phyloP scores from a whole-genome alignment of 2,113 vertebrate genomes.

The Ellobius talpinus region DNA sequence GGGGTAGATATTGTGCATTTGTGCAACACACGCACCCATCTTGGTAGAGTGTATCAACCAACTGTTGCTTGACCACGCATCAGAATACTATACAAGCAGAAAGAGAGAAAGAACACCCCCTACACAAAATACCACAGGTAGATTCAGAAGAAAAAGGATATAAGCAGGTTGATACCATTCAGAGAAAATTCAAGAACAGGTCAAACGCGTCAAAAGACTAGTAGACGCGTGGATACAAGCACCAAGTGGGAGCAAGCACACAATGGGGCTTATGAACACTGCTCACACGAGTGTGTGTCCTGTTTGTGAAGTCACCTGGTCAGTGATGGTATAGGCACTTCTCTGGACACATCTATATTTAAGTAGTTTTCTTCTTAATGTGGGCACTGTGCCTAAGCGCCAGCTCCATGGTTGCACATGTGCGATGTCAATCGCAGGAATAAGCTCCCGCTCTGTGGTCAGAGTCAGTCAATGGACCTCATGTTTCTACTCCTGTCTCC shows the following conservation, averaged over 20 bases:
- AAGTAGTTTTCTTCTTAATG: neutral
- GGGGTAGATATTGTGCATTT: neutral
- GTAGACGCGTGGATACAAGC: no score
- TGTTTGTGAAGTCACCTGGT: neutral
- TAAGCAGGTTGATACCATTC: neutral
- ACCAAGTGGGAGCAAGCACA: neutral
- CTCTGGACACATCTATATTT: neutral
- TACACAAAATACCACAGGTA: rapidly evolving
- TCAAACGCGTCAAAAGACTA: neutral
- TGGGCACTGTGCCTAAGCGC: neutral
- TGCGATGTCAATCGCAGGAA: neutral
- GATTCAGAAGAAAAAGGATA: rapidly evolving
- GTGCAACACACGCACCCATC: neutral
- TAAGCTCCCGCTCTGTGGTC: no score
- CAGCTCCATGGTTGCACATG: neutral
- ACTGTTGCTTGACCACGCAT: rapidly evolving
- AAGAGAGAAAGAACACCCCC: neutral
- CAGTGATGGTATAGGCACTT: rapidly evolving
- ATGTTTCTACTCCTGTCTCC: neutral
- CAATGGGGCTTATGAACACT: neutral
- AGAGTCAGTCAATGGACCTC: neutral
- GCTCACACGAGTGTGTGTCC: rapidly evolving
- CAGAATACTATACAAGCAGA: neutral
- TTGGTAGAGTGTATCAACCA: neutral
- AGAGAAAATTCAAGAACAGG: neutral